Evolutionary conservation across 2,797 vertebrate genomes (phyloP).

Genomic region (Echiichthys vipera): DNA sequence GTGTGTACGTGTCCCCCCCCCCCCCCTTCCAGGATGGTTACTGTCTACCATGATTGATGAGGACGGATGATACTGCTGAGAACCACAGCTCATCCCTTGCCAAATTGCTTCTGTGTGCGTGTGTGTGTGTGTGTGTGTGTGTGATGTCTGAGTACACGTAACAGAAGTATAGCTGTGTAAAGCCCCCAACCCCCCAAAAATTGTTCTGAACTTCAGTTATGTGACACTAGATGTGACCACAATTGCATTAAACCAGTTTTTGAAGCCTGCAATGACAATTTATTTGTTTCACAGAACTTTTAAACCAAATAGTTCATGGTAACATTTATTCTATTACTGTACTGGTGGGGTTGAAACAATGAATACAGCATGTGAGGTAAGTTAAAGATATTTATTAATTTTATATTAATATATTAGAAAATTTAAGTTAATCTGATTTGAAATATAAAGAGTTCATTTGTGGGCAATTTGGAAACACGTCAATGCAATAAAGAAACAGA

Average conservation of each 20-base stretch:
- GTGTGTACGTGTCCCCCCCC: slow-evolving; percentile 49
- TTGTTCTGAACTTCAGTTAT: not conserved
- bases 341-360: not conserved
- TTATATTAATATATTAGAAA: not conserved
- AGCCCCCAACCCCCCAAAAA: too few species aligned
- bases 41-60: slow-evolving; percentile 72
- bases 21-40: slow-evolving; percentile 64
- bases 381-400: not conserved
- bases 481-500: not conserved
- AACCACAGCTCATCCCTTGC: slow-evolving; percentile 51
- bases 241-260: not conserved
- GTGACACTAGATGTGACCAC: not conserved
- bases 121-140: slow-evolving; percentile 21
- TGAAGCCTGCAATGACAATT: not conserved
- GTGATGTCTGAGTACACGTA: slow-evolving; percentile 7
- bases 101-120: slow-evolving; percentile 31
- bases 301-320: not conserved
- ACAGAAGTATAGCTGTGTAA: not conserved
- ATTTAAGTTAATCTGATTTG: not conserved
- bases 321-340: not conserved
- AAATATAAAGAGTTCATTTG: not conserved
- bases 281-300: not conserved
- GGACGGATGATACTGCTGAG: slow-evolving; percentile 67
- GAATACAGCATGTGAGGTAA: not conserved
- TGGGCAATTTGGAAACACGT: not conserved